Percentiles rank a stretch among this genome's conserved stretches.
phyloP scores from a whole-genome alignment of 2,888 invertebrate genomes.

The Heterodera filipjevi region DNA sequence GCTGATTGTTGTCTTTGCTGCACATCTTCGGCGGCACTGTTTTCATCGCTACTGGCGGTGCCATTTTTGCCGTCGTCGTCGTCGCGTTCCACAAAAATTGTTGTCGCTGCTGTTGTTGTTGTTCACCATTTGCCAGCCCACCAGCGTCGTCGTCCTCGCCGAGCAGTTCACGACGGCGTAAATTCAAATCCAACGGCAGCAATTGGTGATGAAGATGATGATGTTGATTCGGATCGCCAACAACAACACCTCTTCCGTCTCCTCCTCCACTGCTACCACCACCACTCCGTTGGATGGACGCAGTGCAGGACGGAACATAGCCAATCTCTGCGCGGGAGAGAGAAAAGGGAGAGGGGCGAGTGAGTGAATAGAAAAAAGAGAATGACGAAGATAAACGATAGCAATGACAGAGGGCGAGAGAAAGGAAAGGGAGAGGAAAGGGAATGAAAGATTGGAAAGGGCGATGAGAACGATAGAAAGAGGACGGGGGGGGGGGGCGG shows the following conservation, averaged over 20 bases:
- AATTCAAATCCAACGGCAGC: background rate
- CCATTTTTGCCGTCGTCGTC: no score
- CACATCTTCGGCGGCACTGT: no score
- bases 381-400: background rate
- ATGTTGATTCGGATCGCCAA: constrained; percentile 6
- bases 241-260: constrained; percentile 5
- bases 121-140: no score
- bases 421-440: background rate
- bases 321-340: constrained; percentile 47
- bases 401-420: background rate
- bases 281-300: constrained; percentile 39
- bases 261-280: constrained; percentile 14
- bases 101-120: no score
- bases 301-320: constrained; percentile 45
- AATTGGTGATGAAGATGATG: background rate
- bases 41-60: no score
- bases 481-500: no score
- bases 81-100: no score
- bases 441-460: background rate
- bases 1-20: background rate
- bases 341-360: background rate
- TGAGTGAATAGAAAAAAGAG: background rate
- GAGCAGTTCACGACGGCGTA: background rate
- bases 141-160: background rate
- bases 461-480: background rate